Percentiles rank a stretch among this genome's conserved stretches.
These are phyloP conservation scores for Lasioglossum vierecki DNA, from an alignment of 2,888 invertebrate genomes.

Conservation along the genomic window DNA sequence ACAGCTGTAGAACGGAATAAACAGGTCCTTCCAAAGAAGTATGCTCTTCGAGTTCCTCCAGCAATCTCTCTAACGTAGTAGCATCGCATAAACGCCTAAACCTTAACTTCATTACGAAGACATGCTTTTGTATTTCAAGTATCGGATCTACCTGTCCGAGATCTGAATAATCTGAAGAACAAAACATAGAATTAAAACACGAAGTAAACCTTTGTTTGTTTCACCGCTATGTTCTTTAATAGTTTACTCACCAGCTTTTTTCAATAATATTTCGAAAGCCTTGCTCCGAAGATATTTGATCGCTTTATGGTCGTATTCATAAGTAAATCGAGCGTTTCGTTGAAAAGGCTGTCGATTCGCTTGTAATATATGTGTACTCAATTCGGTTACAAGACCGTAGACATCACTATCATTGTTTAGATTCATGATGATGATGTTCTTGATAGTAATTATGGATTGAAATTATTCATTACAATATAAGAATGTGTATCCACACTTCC, in stretches of 20 bases:
- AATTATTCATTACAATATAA: background rate
- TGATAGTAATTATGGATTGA: background rate
- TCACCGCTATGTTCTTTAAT: background rate
- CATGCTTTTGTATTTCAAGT: slow-evolving; percentile 78
- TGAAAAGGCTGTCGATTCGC: slow-evolving; percentile 45
- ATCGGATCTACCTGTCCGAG: slow-evolving; percentile 74
- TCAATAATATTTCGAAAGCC: slow-evolving; percentile 80
- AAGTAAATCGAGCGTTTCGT: slow-evolving; percentile 53
- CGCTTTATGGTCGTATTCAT: slow-evolving; percentile 52
- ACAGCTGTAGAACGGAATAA: slow-evolving; percentile 72
- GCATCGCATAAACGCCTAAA: slow-evolving; percentile 70
- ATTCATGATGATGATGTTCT: background rate
- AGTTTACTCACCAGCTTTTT: slow-evolving; percentile 63
- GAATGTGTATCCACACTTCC: background rate
- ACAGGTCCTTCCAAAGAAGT: slow-evolving; percentile 58
- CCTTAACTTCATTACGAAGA: slow-evolving; percentile 74
- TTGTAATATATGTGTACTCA: slow-evolving; percentile 73
- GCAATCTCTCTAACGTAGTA: slow-evolving; percentile 71
- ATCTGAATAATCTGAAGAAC: slow-evolving; percentile 42
- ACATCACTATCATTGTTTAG: slow-evolving; percentile 57
- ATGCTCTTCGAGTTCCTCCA: slow-evolving; percentile 68
- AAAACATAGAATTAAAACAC: background rate
- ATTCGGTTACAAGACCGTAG: slow-evolving; percentile 76
- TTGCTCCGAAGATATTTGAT: slow-evolving; percentile 75
- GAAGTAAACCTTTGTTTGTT: background rate